Base-by-base conservation (phyloP, 1,140 invertebrate genomes). In the Brachionus calyciflorus region DNA sequence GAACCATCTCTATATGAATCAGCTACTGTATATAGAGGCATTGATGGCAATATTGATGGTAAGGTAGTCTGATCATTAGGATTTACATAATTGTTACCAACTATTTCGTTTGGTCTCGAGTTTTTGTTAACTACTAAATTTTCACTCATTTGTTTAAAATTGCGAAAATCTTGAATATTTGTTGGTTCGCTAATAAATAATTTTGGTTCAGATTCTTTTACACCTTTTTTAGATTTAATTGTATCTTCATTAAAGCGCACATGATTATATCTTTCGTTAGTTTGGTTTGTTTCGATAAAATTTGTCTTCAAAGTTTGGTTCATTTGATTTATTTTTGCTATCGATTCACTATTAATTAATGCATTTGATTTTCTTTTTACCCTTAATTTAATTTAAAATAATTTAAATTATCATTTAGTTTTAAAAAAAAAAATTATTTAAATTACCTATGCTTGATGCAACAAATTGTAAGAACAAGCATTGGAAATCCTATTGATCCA, bases 61-160 rank as follows among this genome's bases (percentile, higher is more conserved):
- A 65, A 41, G 9, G 60, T 65, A 24, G 40, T 19, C 24, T 65
- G 37, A 5, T 65, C 33, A 24, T 44, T 44, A 6, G 33, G 33
- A 65, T 65, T 44, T 21, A 24, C 17, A 26, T 65, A 65, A 41
- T 65, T 65, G 44, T 65, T 65, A 17, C n/a, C 37, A 9, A 44
- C 40, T 44, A 19, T 19, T 14, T 44, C 60, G 21, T 37, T 60
- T 37, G 26, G n/a, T 65, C 60, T 24, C 9, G 3, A 9, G 24
- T 7, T 41, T 28, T n/a, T 26, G 12, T 41, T 41, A 41, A 41
- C 4, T 10, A 41, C 40, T 10, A 65, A 24, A 65, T 65, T 65
- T 44, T 44, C 60, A 12, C 60, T 65, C 12, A 65, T 21, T 65
- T 65, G 60, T 65, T 65, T 65, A 26, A 65, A 65, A 65, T 65